Evolutionary conservation across 1,140 invertebrate species (phyloP).

Genomic region (Panulirus ornatus): DNA sequence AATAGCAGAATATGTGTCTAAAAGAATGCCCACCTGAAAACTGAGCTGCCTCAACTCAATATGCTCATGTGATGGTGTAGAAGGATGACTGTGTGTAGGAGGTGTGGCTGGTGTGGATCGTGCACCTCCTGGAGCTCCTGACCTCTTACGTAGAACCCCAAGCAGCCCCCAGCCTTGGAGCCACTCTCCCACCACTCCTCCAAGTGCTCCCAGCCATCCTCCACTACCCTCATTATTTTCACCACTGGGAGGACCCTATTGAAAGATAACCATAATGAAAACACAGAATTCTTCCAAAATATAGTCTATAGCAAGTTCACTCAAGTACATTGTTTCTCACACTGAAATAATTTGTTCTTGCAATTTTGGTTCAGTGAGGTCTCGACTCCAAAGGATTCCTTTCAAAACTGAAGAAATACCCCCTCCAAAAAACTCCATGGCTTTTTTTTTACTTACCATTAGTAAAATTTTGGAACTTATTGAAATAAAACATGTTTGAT

Average conservation of each 20-base stretch:
- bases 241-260: not conserved
- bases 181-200: slow-evolving; percentile 71
- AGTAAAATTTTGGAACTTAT: no score
- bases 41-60: slow-evolving; percentile 55
- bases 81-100: slow-evolving; percentile 60
- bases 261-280: no score
- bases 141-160: slow-evolving; percentile 58
- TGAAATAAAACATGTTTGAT: not conserved
- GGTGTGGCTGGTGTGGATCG: slow-evolving; percentile 55
- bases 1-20: not conserved
- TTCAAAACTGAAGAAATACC: no score
- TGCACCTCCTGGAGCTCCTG: slow-evolving; percentile 38
- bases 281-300: no score
- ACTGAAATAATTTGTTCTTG: no score
- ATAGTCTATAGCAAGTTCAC: no score
- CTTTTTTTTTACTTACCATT: no score
- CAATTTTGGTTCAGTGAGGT: no score
- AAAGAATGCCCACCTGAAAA: slow-evolving; percentile 41
- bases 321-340: no score
- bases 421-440: no score
- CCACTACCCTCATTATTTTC: slow-evolving; percentile 4
- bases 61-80: slow-evolving; percentile 56
- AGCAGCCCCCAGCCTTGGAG: slow-evolving; percentile 73
- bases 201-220: not conserved
- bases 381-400: no score